A percentile compares a stretch with the other conserved stretches of the same genome.
Evolutionary conservation across 2,888 invertebrate species (phyloP).

Genomic region (Didymodactylos carnosus): DNA sequence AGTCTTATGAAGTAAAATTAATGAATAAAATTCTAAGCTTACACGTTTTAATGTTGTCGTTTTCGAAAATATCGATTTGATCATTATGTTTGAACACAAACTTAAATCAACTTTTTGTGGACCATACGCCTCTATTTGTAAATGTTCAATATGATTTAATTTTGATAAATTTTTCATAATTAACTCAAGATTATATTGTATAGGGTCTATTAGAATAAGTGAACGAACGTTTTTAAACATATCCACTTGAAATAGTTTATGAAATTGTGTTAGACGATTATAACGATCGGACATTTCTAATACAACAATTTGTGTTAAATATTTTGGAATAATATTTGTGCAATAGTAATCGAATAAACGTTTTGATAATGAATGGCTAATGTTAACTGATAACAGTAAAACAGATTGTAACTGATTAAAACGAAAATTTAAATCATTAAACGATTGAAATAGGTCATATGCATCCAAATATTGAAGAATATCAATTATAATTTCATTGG

Average conservation of each 20-base stretch:
- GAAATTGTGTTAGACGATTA: neutral
- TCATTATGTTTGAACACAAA: neutral
- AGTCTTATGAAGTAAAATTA: neutral
- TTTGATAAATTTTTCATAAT: neutral
- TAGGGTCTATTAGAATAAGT: neutral
- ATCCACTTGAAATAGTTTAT: neutral
- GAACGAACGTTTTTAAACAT: neutral
- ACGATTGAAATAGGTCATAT: neutral
- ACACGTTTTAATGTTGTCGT: neutral
- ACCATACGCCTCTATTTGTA: neutral
- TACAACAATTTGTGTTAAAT: neutral
- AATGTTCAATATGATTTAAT: neutral
- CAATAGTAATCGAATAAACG: neutral
- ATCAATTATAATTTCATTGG: neutral
- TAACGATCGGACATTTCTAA: neutral
- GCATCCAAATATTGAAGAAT: neutral
- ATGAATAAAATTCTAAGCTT: neutral
- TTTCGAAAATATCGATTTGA: too few relatives aligned
- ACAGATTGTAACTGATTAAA: neutral
- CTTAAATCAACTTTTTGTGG: neutral
- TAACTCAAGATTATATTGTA: neutral
- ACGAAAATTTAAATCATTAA: neutral
- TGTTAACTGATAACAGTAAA: neutral
- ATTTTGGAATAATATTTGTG: neutral
- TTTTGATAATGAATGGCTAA: neutral